Evolutionary conservation across 2,797 vertebrate genomes (phyloP), one percentile per base, ranked within the genome.

Genomic region (Macroramphosus scolopax): DNA sequence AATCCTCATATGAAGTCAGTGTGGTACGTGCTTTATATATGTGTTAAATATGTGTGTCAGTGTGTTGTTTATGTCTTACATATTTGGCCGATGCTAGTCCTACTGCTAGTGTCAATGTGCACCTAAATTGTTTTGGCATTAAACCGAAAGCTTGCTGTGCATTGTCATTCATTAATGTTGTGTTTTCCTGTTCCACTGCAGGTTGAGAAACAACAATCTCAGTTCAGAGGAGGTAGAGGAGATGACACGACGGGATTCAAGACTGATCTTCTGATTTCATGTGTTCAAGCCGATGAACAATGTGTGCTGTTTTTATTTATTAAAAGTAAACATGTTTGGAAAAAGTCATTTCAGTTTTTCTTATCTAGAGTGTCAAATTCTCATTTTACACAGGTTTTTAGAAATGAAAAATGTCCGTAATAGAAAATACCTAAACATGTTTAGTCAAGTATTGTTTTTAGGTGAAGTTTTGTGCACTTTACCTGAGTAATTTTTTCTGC

Each of bases 1-100:
- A 94, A 92, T 42, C 29, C 25, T 17, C 81, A 63, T 47, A 35
- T 94, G 45, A 83, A 83, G 58, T 89, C 92, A 60, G 40, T 94
- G 34, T 94, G 92, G 93, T 93, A 85, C 36, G 82, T 72, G 7
- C n/a, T n/a, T n/a, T n/a, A n/a, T n/a, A n/a, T n/a, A n/a, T n/a
- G n/a, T n/a, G n/a, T n/a, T n/a, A n/a, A n/a, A n/a, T n/a, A n/a
- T n/a, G n/a, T n/a, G n/a, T n/a, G n/a, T n/a, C n/a, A n/a, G n/a
- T n/a, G 9, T 20, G 17, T 6, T 33, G 40, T 34, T 30, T 60
- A 8, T 13, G 40, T 35, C 1, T 8, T 55, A n/a, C n/a, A n/a
- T n/a, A n/a, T n/a, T n/a, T n/a, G n/a, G n/a, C n/a, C n/a, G n/a
- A n/a, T n/a, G n/a, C n/a, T 18, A 4, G 2, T 6, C 1, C 0